phyloP scores from a whole-genome alignment of 2,113 vertebrate species.

The Melanerpes aurifrons region DNA sequence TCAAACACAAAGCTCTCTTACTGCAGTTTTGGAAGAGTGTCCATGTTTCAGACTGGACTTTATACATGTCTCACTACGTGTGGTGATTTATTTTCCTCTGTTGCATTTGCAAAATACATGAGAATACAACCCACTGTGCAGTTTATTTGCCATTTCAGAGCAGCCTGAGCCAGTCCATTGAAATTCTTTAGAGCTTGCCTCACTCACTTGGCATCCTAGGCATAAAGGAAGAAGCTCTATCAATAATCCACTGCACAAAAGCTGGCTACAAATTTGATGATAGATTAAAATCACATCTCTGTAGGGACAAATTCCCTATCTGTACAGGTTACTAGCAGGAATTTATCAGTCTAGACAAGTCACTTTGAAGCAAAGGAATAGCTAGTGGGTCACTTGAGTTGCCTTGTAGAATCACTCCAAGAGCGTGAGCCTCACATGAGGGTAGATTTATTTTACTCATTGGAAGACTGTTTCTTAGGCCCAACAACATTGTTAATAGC shows the following conservation, averaged over 20 bases:
- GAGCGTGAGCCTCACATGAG: not conserved
- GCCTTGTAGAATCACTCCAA: not conserved
- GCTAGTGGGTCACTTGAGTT: not conserved
- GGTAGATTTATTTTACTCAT: not conserved
- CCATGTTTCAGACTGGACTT: not conserved
- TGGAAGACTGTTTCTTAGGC: not conserved
- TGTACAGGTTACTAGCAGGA: not conserved
- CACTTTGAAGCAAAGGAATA: not conserved
- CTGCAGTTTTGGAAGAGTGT: not conserved
- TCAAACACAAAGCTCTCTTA: not conserved
- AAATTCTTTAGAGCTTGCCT: conserved; percentile 23
- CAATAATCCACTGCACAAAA: conserved; percentile 23
- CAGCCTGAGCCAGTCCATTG: not conserved
- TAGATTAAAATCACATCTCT: conserved; percentile 29
- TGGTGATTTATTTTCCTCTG: not conserved
- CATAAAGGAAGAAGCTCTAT: conserved; percentile 6
- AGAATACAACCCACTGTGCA: conserved; percentile 3
- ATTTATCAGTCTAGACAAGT: not conserved
- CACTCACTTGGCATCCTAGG: conserved; percentile 17
- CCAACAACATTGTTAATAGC: not conserved
- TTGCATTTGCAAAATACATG: conserved; percentile 6
- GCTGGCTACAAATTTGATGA: conserved; percentile 4
- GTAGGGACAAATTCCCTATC: not conserved
- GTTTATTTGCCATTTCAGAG: conserved; percentile 14
- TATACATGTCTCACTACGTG: not conserved